Evolutionary conservation across 2,113 vertebrate genomes (phyloP).

Genomic region (Trogon surrucura): DNA sequence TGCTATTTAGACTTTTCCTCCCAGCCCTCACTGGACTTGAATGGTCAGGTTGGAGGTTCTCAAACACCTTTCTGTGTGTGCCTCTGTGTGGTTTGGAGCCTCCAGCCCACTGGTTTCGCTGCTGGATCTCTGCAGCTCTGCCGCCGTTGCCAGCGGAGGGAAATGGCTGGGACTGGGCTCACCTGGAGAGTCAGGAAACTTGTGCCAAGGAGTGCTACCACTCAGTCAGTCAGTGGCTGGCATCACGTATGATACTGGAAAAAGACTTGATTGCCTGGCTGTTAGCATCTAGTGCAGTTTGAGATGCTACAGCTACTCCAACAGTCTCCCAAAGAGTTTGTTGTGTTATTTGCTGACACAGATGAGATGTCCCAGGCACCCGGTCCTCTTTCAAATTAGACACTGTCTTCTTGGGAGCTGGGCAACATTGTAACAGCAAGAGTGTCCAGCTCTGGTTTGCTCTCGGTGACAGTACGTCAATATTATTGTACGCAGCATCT

Average conservation of each 20-base stretch:
- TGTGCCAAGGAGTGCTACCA: background rate
- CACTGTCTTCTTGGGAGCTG: background rate
- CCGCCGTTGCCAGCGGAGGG: background rate
- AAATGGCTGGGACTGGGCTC: background rate
- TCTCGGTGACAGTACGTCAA: background rate
- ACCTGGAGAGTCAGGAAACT: background rate
- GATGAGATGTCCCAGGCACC: background rate
- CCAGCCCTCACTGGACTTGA: background rate
- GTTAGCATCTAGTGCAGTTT: background rate
- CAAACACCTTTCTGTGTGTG: background rate
- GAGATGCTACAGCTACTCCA: background rate
- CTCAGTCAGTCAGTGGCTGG: rapidly evolving
- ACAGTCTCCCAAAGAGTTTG: background rate
- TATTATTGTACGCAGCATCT: rapidly evolving
- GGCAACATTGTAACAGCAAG: background rate
- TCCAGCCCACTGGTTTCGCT: background rate
- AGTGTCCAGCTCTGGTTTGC: background rate
- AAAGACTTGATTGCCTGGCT: background rate
- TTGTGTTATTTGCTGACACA: background rate
- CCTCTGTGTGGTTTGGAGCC: background rate
- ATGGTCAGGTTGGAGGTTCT: background rate
- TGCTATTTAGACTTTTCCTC: background rate
- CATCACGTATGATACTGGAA: background rate
- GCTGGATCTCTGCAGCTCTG: background rate
- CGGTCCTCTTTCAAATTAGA: background rate